Conservation (phyloP, 2,888 invertebrate species). For the Parnassius glacialis region DNA sequence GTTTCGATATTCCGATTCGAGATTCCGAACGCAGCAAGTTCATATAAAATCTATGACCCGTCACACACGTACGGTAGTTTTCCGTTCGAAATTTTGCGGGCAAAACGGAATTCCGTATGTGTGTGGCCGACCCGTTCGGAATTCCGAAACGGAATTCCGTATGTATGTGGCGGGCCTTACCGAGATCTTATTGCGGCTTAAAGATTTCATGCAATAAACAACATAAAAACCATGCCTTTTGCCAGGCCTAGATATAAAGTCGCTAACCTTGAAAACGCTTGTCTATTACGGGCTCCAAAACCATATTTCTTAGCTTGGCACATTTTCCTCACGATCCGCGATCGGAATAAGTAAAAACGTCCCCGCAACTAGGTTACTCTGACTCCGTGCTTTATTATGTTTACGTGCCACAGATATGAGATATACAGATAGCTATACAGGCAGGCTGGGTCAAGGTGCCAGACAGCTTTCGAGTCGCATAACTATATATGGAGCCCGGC, state of each 20-base stretch:
- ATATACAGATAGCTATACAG: slow-evolving; percentile 50
- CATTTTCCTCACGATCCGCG: slow-evolving; percentile 45
- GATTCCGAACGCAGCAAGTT: too few species aligned
- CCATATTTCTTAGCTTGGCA: slow-evolving; percentile 26
- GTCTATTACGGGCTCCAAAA: slow-evolving; percentile 13
- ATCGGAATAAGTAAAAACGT: slow-evolving; percentile 63
- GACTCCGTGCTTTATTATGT: slow-evolving; percentile 74
- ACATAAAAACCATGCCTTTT: neutral
- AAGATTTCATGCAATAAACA: too few species aligned
- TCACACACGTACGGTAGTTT: too few species aligned
- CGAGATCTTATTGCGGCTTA: too few species aligned
- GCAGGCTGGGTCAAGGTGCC: slow-evolving; percentile 71
- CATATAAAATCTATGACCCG: too few species aligned
- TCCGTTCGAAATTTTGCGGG: too few species aligned
- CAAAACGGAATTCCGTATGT: too few species aligned
- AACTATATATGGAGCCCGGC: slow-evolving; percentile 64
- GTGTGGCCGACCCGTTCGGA: too few species aligned
- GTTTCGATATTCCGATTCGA: too few species aligned
- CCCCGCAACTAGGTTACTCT: slow-evolving; percentile 68
- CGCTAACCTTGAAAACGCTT: slow-evolving; percentile 22
- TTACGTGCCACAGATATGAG: slow-evolving; percentile 78
- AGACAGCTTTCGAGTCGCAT: slow-evolving; percentile 70
- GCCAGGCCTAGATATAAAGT: neutral
- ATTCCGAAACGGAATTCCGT: too few species aligned
- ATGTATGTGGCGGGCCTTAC: too few species aligned